Percentiles rank a stretch among this genome's conserved stretches.
Conservation (phyloP, 2,113 vertebrate species). For the Alethe castanea region DNA sequence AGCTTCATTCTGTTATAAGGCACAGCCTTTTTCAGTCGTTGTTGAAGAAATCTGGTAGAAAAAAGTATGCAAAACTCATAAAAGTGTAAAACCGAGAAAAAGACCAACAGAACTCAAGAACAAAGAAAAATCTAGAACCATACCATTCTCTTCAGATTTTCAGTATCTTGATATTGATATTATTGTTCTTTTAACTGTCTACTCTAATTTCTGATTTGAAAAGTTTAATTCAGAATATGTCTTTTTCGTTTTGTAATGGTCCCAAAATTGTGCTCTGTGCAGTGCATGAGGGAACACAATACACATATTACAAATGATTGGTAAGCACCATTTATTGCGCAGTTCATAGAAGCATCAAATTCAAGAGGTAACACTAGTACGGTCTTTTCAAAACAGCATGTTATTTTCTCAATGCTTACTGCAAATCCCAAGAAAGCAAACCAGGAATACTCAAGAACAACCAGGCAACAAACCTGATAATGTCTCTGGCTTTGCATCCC, state of each 20-base stretch:
- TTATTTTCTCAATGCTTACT: background rate
- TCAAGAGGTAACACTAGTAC: background rate
- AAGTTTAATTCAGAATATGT: background rate
- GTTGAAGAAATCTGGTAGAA: slow-evolving; percentile 89
- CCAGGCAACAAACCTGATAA: slow-evolving; percentile 82
- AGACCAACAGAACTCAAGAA: background rate
- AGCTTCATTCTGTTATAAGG: slow-evolving; percentile 95
- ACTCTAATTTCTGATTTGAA: background rate
- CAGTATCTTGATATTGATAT: background rate
- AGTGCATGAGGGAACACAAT: background rate
- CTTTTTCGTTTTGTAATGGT: background rate
- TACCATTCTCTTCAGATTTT: background rate
- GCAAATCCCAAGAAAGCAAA: background rate
- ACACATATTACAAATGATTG: background rate
- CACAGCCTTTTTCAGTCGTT: slow-evolving; percentile 92
- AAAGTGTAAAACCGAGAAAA: background rate
- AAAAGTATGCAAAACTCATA: background rate
- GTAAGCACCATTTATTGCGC: background rate
- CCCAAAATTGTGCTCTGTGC: background rate
- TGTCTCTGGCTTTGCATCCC: slow-evolving; percentile 94
- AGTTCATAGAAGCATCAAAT: background rate
- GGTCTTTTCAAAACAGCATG: background rate
- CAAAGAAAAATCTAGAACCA: background rate
- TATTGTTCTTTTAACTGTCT: background rate
- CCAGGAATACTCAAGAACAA: background rate